Evolutionary conservation across 2,888 invertebrate species (phyloP), one percentile per base, ranked within the genome.

Genomic region (Volucella zonaria): DNA sequence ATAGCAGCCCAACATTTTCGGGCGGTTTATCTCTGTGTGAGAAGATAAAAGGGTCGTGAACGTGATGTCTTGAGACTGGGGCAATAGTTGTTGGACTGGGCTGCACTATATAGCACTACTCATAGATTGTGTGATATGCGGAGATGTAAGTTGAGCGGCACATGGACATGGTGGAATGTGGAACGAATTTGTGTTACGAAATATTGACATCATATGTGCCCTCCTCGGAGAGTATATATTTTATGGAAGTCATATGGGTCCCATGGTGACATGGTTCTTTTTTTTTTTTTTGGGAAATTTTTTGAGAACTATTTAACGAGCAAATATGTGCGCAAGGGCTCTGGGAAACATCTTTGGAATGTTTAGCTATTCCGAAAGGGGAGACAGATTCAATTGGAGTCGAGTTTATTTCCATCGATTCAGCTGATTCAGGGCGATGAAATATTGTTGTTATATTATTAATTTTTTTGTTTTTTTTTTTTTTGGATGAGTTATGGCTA

Each of bases 41-140:
- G 73, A 61, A 31, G 77, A 77, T 70, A 70, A 77, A 77, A 70
- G 56, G 77, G 70, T 76, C 67, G 61, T 56, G 45, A 31, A 2
- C 9, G 54, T 47, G 3, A 9, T 15, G 40, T 14, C 42, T 14
- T 49, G 51, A 51, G 71, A 54, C 73, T 43, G 59, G 62, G 54
- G 15, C 54, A 62, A 61, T 67, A 52, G 67, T 59, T 61, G 67
- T 47, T 15, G 4, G 6, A 31, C 4, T 31, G 31, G 31, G 23
- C 61, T 51, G 43, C 49, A 23, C 58, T 58, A 51, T 58, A 42
- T 47, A 49, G 66, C 51, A 31, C 31, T 31, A 6, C 31, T 31
- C 0, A 6, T 31, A 31, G 31, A 31, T 6, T 31, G 31, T 6
- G 31, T 31, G 31, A 6, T 31, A 31, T 31, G 6, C 31, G 31